Base-by-base conservation (phyloP, 2,797 vertebrate genomes). In the Notamacropus eugenii region DNA sequence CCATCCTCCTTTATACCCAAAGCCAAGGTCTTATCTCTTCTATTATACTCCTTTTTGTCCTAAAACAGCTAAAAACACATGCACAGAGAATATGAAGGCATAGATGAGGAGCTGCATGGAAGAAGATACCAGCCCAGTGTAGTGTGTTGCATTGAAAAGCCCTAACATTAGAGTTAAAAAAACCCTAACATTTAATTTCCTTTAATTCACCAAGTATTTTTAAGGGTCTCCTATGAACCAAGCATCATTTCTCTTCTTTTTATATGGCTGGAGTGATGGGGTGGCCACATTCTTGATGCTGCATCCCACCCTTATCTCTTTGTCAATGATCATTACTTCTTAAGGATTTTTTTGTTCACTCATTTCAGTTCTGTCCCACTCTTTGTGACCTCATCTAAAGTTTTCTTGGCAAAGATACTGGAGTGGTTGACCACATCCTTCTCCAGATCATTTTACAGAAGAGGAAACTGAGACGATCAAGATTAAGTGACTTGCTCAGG, bases 161-260 rank as follows among this genome's bases (percentile, higher is more conserved):
- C 19, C 6, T 40, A 40, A 40, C 16, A 40, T 74, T 22, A 74
- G 19, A 40, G n/a, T 19, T 40, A 2, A 74, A 74, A 62, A 62
- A 58, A 11, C 9, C 4, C 34, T 74, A 22, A 40, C 40, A 10
- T 74, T 74, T 74, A 74, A 74, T 74, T 74, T 74, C 1, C 16
- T 40, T 74, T 9, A 74, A 74, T 9, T 74, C 8, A 40, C 1
- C 1, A 9, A 74, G n/a, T 40, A 40, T 74, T 19, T 74, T 74
- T 46, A 74, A 40, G 6, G 9, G 19, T 8, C 8, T 74, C 0
- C n/a, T 74, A 24, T 74, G 67, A n/a, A 24, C 19, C 1, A 40
- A 19, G 1, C 16, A 74, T 74, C 8, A 40, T 10, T 95, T 93
- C 62, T 91, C 58, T 19, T 93, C 56, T 55, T 96, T 95, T 95